phyloP scores from a whole-genome alignment of 1,140 invertebrate genomes.

The Euura saliciscinereae region DNA sequence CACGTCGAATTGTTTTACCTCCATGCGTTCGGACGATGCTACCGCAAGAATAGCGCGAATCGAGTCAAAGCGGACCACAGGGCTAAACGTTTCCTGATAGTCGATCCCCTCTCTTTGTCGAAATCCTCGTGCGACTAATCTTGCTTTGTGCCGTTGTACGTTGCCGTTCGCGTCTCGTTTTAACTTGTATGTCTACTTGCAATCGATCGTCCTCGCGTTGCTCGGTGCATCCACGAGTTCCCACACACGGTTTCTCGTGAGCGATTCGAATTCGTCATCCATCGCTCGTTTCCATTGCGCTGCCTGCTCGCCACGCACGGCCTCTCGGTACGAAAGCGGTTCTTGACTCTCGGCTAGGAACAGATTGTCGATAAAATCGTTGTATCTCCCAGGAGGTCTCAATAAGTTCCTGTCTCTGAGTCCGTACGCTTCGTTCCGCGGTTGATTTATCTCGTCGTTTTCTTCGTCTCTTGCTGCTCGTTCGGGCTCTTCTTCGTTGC shows the following conservation, averaged over 20 bases:
- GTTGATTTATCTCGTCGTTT: not conserved
- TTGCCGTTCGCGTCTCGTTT: constrained; percentile 18
- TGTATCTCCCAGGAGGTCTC: not conserved
- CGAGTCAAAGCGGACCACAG: constrained; percentile 22
- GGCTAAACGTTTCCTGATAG: constrained; percentile 48
- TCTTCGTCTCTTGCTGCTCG: not conserved
- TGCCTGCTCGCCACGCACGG: constrained; percentile 1
- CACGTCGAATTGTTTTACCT: constrained; percentile 43
- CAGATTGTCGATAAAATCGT: not conserved
- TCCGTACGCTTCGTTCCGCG: not conserved
- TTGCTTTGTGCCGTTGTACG: constrained; percentile 30
- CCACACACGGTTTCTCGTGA: constrained; percentile 18
- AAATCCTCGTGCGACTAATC: constrained; percentile 52
- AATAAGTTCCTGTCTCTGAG: constrained; percentile 9
- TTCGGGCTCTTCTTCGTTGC: constrained; percentile 12
- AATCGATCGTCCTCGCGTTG: constrained; percentile 8
- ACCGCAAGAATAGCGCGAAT: constrained; percentile 33
- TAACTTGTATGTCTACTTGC: constrained; percentile 24
- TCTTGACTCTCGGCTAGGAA: constrained; percentile 16
- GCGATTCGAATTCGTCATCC: constrained; percentile 18
- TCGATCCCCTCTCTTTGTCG: constrained; percentile 46
- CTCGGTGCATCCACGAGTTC: constrained; percentile 13
- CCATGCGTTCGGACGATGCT: constrained; percentile 25
- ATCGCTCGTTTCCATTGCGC: too few relatives aligned
- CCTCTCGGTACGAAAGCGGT: constrained; percentile 16